Evolutionary conservation across 2,888 invertebrate genomes (phyloP).

Genomic region (Alcis repandata): DNA sequence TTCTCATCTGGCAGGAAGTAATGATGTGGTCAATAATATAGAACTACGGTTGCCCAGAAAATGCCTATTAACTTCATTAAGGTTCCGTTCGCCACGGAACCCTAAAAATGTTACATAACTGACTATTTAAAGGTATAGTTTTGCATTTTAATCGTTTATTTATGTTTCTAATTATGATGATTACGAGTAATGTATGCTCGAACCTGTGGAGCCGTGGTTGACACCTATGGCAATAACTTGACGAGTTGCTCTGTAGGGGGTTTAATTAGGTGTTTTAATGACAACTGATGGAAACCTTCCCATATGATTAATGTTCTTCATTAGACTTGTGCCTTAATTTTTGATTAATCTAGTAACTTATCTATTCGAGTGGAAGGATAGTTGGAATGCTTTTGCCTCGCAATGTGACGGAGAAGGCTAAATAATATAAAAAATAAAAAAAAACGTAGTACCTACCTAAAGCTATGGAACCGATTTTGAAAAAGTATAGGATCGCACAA

Average conservation of each 20-base stretch:
- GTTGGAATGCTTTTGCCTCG: no score
- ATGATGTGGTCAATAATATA: no score
- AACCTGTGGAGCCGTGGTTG: background rate
- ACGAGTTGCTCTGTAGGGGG: conserved; percentile 4
- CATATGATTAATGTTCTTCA: background rate
- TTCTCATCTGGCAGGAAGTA: no score
- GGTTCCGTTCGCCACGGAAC: background rate
- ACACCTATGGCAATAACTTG: background rate
- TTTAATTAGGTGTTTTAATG: conserved; percentile 9
- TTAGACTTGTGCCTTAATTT: background rate
- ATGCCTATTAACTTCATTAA: background rate
- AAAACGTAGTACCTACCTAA: no score
- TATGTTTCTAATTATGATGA: conserved; percentile 1
- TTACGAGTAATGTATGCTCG: background rate
- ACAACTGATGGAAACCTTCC: background rate
- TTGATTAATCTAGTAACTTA: no score
- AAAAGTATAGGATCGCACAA: no score
- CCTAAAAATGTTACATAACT: background rate
- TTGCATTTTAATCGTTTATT: conserved; percentile 15
- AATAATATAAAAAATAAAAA: no score
- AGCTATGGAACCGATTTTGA: no score
- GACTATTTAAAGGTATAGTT: background rate
- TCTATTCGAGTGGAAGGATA: no score
- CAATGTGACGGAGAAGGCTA: no score
- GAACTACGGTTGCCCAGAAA: background rate